Percentiles rank a stretch among this genome's conserved stretches.
phyloP scores from a whole-genome alignment of 2,797 vertebrate genomes.

The Acanthurus tractus region DNA sequence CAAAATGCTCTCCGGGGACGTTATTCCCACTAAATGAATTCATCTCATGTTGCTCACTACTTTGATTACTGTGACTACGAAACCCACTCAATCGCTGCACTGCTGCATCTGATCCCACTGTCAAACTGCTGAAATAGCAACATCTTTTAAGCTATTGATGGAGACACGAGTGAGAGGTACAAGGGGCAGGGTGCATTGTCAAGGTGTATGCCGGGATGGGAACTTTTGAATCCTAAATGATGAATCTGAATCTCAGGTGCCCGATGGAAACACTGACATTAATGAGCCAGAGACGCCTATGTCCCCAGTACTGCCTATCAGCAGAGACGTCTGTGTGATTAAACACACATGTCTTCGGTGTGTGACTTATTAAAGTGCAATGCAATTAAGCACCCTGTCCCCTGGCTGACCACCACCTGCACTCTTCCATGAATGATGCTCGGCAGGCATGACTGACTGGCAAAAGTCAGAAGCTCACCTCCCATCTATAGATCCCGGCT shows the following conservation, averaged over 20 bases:
- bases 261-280: slow-evolving; percentile 44
- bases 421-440: slow-evolving; percentile 70
- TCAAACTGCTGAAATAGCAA: slow-evolving; percentile 71
- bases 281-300: slow-evolving; percentile 57
- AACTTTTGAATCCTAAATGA: slow-evolving; percentile 35
- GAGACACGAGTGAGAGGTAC: slow-evolving; percentile 31
- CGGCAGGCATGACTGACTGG: slow-evolving; percentile 63
- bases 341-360: slow-evolving; percentile 68
- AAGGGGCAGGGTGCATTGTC: background rate
- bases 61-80: slow-evolving; percentile 64
- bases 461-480: slow-evolving; percentile 54
- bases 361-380: slow-evolving; percentile 84
- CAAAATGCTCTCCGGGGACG: slow-evolving; percentile 67
- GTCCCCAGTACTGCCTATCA: slow-evolving; percentile 61
- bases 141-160: slow-evolving; percentile 48
- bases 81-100: slow-evolving; percentile 35
- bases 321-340: slow-evolving; percentile 74
- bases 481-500: slow-evolving; percentile 55
- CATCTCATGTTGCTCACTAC: slow-evolving; percentile 50
- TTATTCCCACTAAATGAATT: slow-evolving; percentile 62
- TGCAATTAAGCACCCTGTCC: slow-evolving; percentile 80
- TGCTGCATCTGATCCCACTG: slow-evolving; percentile 50
- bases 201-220: slow-evolving; percentile 31
- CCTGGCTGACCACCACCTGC: slow-evolving; percentile 73
- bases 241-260: slow-evolving; percentile 7